A percentile compares a stretch with the other conserved stretches of the same genome.
Conservation (phyloP, 2,888 invertebrate species). For the Leucoptera coffeella region DNA sequence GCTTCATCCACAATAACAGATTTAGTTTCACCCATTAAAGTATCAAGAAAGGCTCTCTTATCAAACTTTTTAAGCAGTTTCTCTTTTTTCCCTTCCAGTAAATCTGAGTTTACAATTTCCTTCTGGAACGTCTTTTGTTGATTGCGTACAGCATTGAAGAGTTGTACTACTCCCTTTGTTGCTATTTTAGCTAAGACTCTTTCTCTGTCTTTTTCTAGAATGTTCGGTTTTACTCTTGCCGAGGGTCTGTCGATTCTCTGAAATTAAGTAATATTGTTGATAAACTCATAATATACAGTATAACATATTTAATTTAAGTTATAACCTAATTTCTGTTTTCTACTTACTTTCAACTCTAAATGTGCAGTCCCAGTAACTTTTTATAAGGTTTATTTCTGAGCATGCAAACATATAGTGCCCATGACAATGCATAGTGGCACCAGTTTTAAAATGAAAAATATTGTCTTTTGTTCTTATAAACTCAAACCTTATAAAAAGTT, state of each 20-base stretch:
- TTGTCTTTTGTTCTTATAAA: no score
- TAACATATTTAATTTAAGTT: no score
- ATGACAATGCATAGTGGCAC: no score
- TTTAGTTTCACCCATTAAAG: conserved; percentile 66
- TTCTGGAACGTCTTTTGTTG: conserved; percentile 74
- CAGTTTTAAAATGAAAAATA: no score
- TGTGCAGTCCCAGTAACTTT: no score
- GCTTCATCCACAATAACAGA: conserved; percentile 46
- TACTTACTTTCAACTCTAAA: no score
- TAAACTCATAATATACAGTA: no score
- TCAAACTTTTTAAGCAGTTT: conserved; percentile 69
- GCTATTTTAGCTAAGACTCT: conserved; percentile 74
- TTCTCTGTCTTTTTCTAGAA: conserved; percentile 72
- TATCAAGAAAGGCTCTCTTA: conserved; percentile 70
- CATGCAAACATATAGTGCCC: no score
- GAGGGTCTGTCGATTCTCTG: conserved; percentile 59
- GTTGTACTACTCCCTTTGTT: conserved; percentile 86
- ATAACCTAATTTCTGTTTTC: no score
- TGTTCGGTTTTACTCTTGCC: conserved; percentile 68
- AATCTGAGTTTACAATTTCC: conserved; percentile 65
- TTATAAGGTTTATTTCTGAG: no score
- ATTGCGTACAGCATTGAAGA: conserved; percentile 84
- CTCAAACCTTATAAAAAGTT: no score
- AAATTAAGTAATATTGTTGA: no score
- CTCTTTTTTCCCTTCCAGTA: conserved; percentile 71